Percentiles rank a stretch among this genome's conserved stretches.
phyloP scores from a whole-genome alignment of 1,140 invertebrate genomes.

The Drosophila serrata region DNA sequence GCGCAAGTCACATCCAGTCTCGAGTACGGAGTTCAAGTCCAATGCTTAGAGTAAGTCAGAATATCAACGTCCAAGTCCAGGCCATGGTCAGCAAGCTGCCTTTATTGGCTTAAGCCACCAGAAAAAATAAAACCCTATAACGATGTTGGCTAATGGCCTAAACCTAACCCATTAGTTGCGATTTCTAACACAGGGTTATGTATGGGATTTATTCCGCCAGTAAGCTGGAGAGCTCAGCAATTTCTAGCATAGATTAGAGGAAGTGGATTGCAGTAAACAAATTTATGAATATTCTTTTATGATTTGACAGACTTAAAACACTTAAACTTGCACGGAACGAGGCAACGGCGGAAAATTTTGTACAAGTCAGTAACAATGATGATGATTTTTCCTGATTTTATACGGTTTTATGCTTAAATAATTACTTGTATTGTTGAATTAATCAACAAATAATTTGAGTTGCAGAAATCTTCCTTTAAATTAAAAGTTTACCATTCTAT shows the following conservation, averaged over 20 bases:
- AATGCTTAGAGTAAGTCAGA: slow-evolving; percentile 15
- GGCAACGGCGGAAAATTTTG: too few relatives aligned
- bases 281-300: slow-evolving; percentile 35
- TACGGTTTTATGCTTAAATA: not conserved
- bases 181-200: slow-evolving; percentile 25
- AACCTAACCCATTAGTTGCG: slow-evolving; percentile 35
- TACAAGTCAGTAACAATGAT: not conserved
- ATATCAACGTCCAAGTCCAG: slow-evolving; percentile 18
- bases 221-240: not conserved
- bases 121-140: slow-evolving; percentile 38
- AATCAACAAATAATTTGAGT: too few relatives aligned
- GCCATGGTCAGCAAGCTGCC: slow-evolving; percentile 41
- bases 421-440: too few relatives aligned
- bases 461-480: too few relatives aligned
- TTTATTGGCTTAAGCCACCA: slow-evolving; percentile 44
- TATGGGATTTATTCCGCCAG: not conserved
- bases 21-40: slow-evolving; percentile 20
- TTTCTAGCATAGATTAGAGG: not conserved
- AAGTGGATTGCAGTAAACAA: slow-evolving; percentile 26
- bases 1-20: slow-evolving; percentile 48
- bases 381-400: not conserved
- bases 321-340: too few relatives aligned
- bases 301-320: slow-evolving; percentile 15
- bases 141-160: slow-evolving; percentile 54
- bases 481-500: too few relatives aligned